Evolutionary conservation across 2,888 invertebrate species (phyloP).

Genomic region (Lepidocyrtinus sp.): DNA sequence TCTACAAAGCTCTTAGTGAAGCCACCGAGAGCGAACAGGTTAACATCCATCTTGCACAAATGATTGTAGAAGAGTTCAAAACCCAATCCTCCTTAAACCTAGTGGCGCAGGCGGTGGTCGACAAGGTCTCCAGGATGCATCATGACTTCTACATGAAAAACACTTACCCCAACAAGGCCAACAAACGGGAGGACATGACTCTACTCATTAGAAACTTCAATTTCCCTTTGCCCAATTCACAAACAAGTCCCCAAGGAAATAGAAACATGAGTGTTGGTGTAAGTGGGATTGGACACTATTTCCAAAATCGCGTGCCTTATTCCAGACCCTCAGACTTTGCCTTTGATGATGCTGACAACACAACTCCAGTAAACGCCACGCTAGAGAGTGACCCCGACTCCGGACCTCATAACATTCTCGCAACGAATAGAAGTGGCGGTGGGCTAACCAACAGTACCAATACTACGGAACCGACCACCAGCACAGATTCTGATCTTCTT

Average conservation of each 20-base stretch:
- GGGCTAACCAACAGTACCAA: conserved; percentile 36
- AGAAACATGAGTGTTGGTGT: conserved; percentile 34
- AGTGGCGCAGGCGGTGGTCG: conserved; percentile 81
- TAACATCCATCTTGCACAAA: conserved; percentile 84
- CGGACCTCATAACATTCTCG: conserved; percentile 4
- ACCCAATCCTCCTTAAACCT: conserved; percentile 84
- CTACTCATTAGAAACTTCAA: conserved; percentile 89
- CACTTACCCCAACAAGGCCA: conserved; percentile 72
- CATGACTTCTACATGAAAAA: conserved; percentile 69
- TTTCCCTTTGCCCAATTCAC: conserved; percentile 80
- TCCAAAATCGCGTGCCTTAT: background rate
- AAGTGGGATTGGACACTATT: too few relatives aligned
- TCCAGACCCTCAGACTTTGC: background rate
- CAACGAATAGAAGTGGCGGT: background rate
- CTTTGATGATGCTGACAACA: conserved; percentile 43
- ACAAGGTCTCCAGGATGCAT: conserved; percentile 72
- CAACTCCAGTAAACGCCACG: conserved; percentile 63
- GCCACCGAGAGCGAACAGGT: conserved; percentile 84
- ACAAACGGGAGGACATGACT: conserved; percentile 86
- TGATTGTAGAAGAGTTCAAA: conserved; percentile 86
- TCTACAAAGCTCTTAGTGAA: conserved; percentile 88
- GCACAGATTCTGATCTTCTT: conserved; percentile 68
- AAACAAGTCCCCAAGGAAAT: conserved; percentile 71
- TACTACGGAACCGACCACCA: conserved; percentile 65
- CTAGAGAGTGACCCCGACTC: conserved; percentile 46